A percentile compares a stretch with the other conserved stretches of the same genome.
Conservation (phyloP, 2,797 vertebrate genomes). For the Garrulus glandarius region DNA sequence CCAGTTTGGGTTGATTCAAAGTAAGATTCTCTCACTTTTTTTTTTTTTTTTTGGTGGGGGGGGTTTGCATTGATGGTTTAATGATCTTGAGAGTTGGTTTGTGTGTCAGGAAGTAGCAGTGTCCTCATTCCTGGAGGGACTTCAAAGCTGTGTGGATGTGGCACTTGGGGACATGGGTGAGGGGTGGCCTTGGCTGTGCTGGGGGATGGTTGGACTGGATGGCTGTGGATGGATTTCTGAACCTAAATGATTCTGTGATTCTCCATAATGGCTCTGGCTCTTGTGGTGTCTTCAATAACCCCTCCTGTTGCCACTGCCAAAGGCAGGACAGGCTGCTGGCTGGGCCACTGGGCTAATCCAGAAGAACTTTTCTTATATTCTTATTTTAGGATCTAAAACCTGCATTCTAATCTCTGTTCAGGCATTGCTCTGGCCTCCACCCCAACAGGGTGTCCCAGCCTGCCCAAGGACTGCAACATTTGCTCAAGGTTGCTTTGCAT, state of each 20-base stretch:
- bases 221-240: neutral
- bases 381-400: neutral
- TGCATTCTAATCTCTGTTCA: neutral
- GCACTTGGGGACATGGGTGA: neutral
- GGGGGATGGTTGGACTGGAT: neutral
- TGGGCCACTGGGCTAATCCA: neutral
- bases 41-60: too few relatives aligned
- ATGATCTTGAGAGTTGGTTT: neutral
- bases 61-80: neutral
- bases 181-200: neutral
- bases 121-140: neutral
- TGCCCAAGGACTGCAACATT: fast-evolving
- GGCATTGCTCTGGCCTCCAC: neutral
- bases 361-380: neutral
- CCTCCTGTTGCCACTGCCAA: neutral
- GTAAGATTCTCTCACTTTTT: neutral
- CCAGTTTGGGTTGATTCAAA: neutral
- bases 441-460: neutral
- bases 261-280: fast-evolving
- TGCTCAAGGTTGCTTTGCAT: neutral
- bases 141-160: neutral
- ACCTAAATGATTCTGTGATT: neutral
- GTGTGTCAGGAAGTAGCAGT: neutral
- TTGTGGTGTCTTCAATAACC: neutral
- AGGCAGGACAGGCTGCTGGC: neutral